Evolutionary conservation across 1,140 invertebrate species (phyloP), one percentile per base, ranked within the genome.

Genomic region (Charaxes varanes): DNA sequence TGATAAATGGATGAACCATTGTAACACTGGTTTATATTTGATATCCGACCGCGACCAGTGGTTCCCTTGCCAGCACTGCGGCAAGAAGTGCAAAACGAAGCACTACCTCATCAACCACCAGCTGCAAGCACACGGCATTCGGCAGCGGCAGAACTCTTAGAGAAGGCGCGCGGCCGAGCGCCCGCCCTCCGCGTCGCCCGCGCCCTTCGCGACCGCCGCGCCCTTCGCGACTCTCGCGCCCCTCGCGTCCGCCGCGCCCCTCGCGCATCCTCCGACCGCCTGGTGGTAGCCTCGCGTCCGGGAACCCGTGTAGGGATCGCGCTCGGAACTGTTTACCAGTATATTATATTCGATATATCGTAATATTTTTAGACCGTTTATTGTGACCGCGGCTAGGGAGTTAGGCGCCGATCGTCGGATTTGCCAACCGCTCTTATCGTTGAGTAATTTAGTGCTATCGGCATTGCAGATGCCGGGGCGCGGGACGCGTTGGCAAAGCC

Each of bases 81-180:
- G 90, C 53, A 91, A 91, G 79, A 88, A 89, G 44, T 91, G 89
- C 85, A 91, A 91, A 84, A 92, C 90, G 53, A 91, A 91, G 74
- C 90, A 92, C 71, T 91, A 91, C 66, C 86, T 91, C 63, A 90
- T 91, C 81, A 92, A 91, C 79, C 90, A 92, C 73, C 89, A 90
- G 70, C 87, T 91, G 19, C 89, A 90, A 80, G 89, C 90, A 15
- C 90, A 91, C 76, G 90, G 90, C 15, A 90, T 91, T 38, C 87
- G 90, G 46, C 90, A 90, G 65, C 77, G 84, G 28, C 81, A 84
- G 67, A 78, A 69, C 68, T 83, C 84, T 67, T 85, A 84, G 84
- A 73, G 70, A 64, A 90, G 62, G 86, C 92, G 50, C 88, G 89
- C 62, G 91, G 93, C 60, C 89, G 35, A 47, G 49, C 93, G 89